These are phyloP conservation scores for Pyrrhia umbra DNA, from an alignment of 2,888 invertebrate species.

Conservation along the genomic window DNA sequence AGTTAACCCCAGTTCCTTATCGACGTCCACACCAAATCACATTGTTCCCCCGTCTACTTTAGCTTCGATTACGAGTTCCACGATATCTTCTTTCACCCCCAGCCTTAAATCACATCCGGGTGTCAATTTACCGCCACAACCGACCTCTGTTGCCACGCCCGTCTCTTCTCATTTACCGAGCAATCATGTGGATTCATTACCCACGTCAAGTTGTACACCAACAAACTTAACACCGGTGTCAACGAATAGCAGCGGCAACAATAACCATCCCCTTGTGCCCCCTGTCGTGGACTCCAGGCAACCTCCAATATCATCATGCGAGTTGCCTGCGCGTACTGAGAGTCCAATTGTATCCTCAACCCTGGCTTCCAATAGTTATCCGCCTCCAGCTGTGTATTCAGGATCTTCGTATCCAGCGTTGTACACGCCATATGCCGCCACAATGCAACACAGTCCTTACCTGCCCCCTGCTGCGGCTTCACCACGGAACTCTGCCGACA, in stretches of 20 bases:
- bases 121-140: constrained; percentile 72
- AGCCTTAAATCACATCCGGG: constrained; percentile 80
- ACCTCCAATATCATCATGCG: constrained; percentile 82
- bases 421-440: constrained; percentile 94
- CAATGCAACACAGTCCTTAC: constrained; percentile 93
- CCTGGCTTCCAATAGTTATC: constrained; percentile 91
- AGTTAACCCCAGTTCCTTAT: constrained; percentile 72
- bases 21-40: constrained; percentile 77
- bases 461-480: constrained; percentile 92
- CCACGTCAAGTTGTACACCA: constrained; percentile 71
- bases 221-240: constrained; percentile 72
- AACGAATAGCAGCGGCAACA: constrained; percentile 75
- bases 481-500: constrained; percentile 91
- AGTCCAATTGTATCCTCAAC: constrained; percentile 90
- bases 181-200: constrained; percentile 75
- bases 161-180: constrained; percentile 74
- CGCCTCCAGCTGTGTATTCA: constrained; percentile 93
- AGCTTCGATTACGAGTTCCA: constrained; percentile 74
- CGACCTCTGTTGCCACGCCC: constrained; percentile 70
- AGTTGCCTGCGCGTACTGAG: constrained; percentile 86
- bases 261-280: constrained; percentile 78
- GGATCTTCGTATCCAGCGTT: constrained; percentile 91
- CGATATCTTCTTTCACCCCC: constrained; percentile 80
- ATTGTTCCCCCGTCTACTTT: constrained; percentile 74
- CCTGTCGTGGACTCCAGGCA: constrained; percentile 83